Conservation (phyloP, 2,888 invertebrate species). For the Pyrocoelia pectoralis region DNA sequence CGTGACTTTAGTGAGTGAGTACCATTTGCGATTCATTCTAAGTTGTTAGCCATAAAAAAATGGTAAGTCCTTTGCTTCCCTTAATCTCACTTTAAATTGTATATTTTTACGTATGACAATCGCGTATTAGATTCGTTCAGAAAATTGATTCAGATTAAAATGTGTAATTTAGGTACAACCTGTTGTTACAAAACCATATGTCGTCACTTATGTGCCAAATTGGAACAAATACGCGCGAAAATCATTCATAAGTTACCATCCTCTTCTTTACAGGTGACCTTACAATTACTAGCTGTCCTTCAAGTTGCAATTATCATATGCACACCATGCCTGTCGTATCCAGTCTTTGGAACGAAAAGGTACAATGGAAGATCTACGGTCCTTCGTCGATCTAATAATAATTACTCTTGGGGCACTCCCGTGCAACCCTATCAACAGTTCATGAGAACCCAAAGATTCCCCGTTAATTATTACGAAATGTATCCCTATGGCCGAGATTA, state of each 20-base stretch:
- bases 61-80: slow-evolving; percentile 27
- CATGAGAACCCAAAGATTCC: slow-evolving; percentile 59
- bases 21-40: not conserved
- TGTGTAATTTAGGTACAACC: too few species aligned
- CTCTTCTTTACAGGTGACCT: slow-evolving; percentile 52
- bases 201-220: too few species aligned
- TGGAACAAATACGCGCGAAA: not conserved
- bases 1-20: slow-evolving; percentile 20
- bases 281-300: slow-evolving; percentile 49
- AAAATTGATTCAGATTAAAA: not conserved
- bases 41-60: slow-evolving; percentile 15
- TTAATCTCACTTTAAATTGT: too few species aligned
- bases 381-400: slow-evolving; percentile 32
- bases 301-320: slow-evolving; percentile 52
- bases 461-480: slow-evolving; percentile 58
- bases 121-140: not conserved
- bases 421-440: slow-evolving; percentile 48
- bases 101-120: too few species aligned
- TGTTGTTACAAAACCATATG: too few species aligned
- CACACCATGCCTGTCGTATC: slow-evolving; percentile 49
- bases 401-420: slow-evolving; percentile 44
- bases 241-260: slow-evolving; percentile 2
- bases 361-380: slow-evolving; percentile 50
- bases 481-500: slow-evolving; percentile 64
- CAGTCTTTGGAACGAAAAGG: slow-evolving; percentile 58